Percentiles rank a stretch among this genome's conserved stretches.
These are phyloP conservation scores for Coregonus sp. DNA, from an alignment of 2,797 vertebrate species.

Conservation along the genomic window DNA sequence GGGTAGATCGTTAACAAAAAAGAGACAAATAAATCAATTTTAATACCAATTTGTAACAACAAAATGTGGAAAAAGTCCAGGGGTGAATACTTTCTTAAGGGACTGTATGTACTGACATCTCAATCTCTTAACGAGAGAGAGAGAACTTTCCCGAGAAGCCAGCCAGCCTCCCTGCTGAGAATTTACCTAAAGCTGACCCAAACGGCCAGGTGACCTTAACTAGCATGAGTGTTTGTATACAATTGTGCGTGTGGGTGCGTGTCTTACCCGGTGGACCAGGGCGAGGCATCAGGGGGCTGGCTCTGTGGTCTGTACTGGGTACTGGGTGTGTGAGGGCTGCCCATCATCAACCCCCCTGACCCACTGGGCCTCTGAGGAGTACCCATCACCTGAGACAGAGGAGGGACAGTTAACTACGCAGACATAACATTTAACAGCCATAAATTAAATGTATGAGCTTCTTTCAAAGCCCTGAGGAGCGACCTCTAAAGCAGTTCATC, in stretches of 20 bases:
- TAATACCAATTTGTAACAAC: no score
- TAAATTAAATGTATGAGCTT: no score
- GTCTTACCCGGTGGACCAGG: slow-evolving; percentile 41
- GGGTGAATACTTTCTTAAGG: no score
- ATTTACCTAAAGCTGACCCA: background rate
- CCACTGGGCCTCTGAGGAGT: slow-evolving; percentile 94
- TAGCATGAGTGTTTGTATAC: background rate
- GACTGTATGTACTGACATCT: no score
- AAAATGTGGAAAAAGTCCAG: no score
- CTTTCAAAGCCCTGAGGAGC: no score
- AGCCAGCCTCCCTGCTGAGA: background rate
- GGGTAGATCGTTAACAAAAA: no score
- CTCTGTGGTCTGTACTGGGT: slow-evolving; percentile 94
- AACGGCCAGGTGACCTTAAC: no score
- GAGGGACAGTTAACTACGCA: background rate
- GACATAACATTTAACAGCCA: background rate
- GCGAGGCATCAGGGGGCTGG: slow-evolving; percentile 93
- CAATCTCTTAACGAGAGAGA: background rate
- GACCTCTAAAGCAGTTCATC: no score
- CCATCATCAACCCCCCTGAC: slow-evolving; percentile 90
- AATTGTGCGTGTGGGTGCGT: background rate
- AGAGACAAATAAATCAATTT: no score
- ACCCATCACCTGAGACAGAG: slow-evolving; percentile 84
- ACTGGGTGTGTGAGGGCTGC: slow-evolving; percentile 96
- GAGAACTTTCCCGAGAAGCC: background rate